A percentile compares a stretch with the other conserved stretches of the same genome.
These are phyloP conservation scores for Hymenopus coronatus DNA, from an alignment of 2,888 invertebrate species.

Conservation along the genomic window DNA sequence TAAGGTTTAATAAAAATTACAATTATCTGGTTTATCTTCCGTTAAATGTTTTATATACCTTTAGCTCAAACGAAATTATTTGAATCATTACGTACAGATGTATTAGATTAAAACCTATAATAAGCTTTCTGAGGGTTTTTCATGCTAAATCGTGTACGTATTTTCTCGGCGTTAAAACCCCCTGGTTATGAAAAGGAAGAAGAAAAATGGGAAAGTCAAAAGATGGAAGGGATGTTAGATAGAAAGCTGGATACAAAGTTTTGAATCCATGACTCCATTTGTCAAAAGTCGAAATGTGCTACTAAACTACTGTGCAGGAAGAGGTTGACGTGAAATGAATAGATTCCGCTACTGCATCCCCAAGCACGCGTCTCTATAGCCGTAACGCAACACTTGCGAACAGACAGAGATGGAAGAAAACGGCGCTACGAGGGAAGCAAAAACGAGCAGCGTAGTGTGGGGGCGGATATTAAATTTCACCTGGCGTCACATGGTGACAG, in stretches of 20 bases:
- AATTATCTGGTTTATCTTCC: too few relatives aligned
- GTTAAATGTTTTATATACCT: too few relatives aligned
- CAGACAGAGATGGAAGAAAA: not conserved
- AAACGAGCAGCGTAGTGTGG: conserved; percentile 37
- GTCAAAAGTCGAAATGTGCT: conserved; percentile 30
- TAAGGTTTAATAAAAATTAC: too few relatives aligned
- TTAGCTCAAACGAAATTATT: too few relatives aligned
- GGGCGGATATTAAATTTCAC: conserved; percentile 49
- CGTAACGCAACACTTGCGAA: conserved; percentile 7
- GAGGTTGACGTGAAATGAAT: conserved; percentile 29
- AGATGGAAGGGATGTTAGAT: not conserved
- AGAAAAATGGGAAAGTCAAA: not conserved
- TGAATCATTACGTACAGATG: too few relatives aligned
- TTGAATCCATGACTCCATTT: conserved; percentile 33
- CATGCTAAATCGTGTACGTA: too few relatives aligned
- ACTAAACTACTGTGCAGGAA: conserved; percentile 16
- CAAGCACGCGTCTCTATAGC: not conserved
- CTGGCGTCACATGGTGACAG: conserved; percentile 45
- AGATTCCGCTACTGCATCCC: conserved; percentile 17
- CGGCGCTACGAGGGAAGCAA: not conserved
- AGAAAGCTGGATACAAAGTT: not conserved
- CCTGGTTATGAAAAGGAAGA: not conserved
- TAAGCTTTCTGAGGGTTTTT: too few relatives aligned
- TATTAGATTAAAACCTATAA: too few relatives aligned
- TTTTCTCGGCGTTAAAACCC: not conserved